These are phyloP conservation scores for Andrena minutula DNA, from an alignment of 2,888 invertebrate genomes.

Conservation along the genomic window DNA sequence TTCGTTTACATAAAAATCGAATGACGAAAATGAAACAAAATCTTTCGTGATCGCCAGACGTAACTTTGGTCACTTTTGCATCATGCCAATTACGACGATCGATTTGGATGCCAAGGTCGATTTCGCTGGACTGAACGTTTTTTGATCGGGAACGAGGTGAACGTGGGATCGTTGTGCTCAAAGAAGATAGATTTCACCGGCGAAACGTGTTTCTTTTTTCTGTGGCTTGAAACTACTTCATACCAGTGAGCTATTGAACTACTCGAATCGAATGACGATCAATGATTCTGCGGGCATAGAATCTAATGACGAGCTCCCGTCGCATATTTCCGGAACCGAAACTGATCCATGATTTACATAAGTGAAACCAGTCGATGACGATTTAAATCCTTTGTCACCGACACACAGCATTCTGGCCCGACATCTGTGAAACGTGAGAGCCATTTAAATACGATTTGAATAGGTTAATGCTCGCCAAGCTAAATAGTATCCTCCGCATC, in stretches of 20 bases:
- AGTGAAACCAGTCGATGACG: too few relatives aligned
- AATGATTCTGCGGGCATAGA: too few relatives aligned
- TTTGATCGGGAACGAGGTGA: neutral
- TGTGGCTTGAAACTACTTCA: neutral
- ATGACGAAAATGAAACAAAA: neutral
- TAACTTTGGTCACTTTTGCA: constrained; percentile 56
- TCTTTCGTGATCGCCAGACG: neutral
- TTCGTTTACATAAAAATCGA: neutral
- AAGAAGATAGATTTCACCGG: neutral
- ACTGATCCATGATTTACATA: too few relatives aligned
- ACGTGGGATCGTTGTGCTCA: neutral
- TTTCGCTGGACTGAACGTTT: constrained; percentile 25
- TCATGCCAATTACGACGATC: constrained; percentile 41
- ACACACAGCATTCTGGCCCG: too few relatives aligned
- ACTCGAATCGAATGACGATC: too few relatives aligned
- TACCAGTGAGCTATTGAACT: neutral
- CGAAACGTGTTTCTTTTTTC: neutral
- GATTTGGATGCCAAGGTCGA: constrained; percentile 44
- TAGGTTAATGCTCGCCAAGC: too few relatives aligned
- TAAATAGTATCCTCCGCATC: too few relatives aligned
- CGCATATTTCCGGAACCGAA: too few relatives aligned
- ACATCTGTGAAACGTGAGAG: too few relatives aligned
- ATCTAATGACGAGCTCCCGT: too few relatives aligned
- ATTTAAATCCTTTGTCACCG: too few relatives aligned
- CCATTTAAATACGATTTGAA: too few relatives aligned